Conservation (phyloP, 1,140 invertebrate genomes). For the Pissodes strobi region DNA sequence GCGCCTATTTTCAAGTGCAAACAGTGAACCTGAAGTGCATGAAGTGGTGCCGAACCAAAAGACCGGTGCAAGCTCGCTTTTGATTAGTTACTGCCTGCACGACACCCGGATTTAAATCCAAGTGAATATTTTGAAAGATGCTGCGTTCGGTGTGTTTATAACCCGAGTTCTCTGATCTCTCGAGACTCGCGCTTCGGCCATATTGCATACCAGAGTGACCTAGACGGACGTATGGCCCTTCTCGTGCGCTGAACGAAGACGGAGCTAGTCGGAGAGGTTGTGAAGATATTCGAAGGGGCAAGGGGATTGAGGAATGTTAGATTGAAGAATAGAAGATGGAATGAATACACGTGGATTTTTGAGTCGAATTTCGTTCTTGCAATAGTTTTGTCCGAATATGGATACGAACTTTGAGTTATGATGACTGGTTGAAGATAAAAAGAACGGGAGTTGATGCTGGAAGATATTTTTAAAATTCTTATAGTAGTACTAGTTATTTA, state of each 20-base stretch:
- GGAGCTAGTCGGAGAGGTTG: slow-evolving; percentile 43
- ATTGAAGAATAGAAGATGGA: slow-evolving; percentile 36
- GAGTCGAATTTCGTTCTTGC: too few relatives aligned
- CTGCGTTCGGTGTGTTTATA: slow-evolving; percentile 38
- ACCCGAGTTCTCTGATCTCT: slow-evolving; percentile 40
- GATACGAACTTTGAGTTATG: too few relatives aligned
- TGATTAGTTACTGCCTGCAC: neutral
- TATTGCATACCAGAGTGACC: slow-evolving; percentile 59
- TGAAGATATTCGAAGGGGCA: slow-evolving; percentile 43
- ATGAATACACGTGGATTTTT: slow-evolving; percentile 23
- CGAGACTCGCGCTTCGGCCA: slow-evolving; percentile 48
- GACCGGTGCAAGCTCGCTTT: too few relatives aligned
- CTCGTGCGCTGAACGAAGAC: slow-evolving; percentile 42
- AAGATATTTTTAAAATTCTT: too few relatives aligned
- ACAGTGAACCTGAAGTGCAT: neutral
- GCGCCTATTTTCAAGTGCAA: neutral
- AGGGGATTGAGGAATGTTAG: slow-evolving; percentile 55
- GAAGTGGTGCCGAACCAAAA: slow-evolving; percentile 1
- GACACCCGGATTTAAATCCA: slow-evolving; percentile 13
- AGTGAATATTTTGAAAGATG: slow-evolving; percentile 38
- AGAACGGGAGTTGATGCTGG: too few relatives aligned
- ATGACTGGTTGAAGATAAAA: too few relatives aligned
- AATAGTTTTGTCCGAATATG: too few relatives aligned
- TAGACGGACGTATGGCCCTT: slow-evolving; percentile 42
- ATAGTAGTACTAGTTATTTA: too few relatives aligned